Percentiles rank a stretch among this genome's conserved stretches.
Evolutionary conservation across 2,797 vertebrate genomes (phyloP).

Genomic region (Anguilla megastoma): DNA sequence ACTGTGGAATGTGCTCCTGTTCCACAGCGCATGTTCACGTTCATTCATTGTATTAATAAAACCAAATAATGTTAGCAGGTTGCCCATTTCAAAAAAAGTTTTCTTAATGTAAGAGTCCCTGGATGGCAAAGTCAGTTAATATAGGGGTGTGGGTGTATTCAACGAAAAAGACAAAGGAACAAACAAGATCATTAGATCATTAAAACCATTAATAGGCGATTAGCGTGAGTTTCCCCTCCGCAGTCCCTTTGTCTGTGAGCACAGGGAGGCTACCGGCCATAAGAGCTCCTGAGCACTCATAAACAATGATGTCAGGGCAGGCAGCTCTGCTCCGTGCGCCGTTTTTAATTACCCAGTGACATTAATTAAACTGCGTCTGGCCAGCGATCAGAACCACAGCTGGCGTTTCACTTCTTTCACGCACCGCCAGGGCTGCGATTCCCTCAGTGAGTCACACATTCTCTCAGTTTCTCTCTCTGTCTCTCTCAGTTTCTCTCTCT

Average conservation of each 20-base stretch:
- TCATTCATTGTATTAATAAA: background rate
- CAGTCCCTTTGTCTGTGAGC: constrained; percentile 31
- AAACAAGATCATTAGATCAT: constrained; percentile 19
- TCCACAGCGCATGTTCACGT: background rate
- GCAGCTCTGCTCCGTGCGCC: constrained; percentile 46
- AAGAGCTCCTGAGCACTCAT: constrained; percentile 29
- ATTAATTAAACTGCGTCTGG: constrained; percentile 39
- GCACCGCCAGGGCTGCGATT: constrained; percentile 20
- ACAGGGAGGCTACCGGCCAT: constrained; percentile 30
- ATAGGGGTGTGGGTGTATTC: background rate
- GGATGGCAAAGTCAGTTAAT: background rate
- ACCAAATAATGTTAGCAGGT: background rate
- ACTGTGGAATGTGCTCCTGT: too few species aligned
- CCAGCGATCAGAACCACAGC: constrained; percentile 36
- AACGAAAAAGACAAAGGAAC: constrained; percentile 26
- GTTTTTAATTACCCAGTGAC: constrained; percentile 48
- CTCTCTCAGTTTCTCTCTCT: background rate
- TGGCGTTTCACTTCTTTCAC: constrained; percentile 24
- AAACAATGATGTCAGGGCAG: constrained; percentile 40
- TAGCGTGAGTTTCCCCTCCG: constrained; percentile 25
- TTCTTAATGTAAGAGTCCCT: background rate
- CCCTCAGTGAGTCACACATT: constrained; percentile 26
- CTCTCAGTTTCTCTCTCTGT: background rate
- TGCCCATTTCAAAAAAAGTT: background rate
- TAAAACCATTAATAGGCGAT: constrained; percentile 37